phyloP scores from a whole-genome alignment of 2,113 vertebrate species.

The Actinemys pallida region DNA sequence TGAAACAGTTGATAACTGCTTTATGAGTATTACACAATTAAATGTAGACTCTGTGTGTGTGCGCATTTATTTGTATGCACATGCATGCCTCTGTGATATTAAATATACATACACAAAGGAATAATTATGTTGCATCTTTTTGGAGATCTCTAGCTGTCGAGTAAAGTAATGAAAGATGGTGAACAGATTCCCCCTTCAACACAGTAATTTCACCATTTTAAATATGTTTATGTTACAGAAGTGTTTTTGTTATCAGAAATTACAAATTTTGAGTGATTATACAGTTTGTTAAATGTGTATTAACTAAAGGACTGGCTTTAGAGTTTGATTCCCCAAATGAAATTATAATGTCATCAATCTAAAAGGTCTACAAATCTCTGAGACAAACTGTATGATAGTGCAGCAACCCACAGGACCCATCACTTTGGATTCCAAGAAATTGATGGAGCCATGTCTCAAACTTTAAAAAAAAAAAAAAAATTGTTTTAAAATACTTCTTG shows the following conservation, averaged over 20 bases:
- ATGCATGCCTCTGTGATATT: background rate
- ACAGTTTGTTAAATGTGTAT: no score
- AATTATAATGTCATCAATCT: background rate
- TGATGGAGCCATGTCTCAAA: background rate
- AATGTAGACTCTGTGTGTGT: background rate
- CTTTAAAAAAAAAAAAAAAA: no score
- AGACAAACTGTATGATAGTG: background rate
- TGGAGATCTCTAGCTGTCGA: background rate
- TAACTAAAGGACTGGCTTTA: background rate
- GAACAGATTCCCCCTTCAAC: background rate
- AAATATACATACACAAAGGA: background rate
- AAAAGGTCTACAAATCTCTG: background rate
- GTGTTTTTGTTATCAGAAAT: background rate
- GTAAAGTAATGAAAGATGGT: constrained; percentile 5
- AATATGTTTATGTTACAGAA: background rate
- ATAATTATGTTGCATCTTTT: background rate
- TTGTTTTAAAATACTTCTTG: background rate
- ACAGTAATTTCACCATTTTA: background rate
- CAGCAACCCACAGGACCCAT: background rate
- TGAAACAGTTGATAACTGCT: no score
- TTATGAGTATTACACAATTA: no score
- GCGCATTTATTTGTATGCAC: background rate
- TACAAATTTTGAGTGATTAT: no score
- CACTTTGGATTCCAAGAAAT: constrained; percentile 17
- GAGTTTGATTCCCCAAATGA: background rate